Evolutionary conservation across 2,888 invertebrate species (phyloP).

Genomic region (Heteropelma amictum): DNA sequence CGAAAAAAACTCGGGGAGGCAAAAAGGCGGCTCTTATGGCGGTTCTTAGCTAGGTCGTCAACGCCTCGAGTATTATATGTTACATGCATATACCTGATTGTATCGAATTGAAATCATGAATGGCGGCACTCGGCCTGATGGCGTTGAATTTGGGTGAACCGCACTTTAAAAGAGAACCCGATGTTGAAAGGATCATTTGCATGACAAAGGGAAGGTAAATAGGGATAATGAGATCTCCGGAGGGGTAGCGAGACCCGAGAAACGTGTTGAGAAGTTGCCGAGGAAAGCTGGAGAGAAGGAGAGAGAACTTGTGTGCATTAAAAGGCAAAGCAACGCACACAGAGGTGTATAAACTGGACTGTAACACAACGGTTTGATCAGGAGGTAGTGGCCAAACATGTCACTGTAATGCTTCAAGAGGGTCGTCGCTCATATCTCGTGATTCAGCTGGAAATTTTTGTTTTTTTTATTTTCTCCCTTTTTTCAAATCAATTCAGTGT

Average conservation of each 20-base stretch:
- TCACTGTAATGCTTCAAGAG: conserved; percentile 37
- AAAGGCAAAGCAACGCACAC: not conserved
- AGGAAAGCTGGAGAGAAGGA: not conserved
- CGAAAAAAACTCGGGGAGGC: conserved; percentile 32
- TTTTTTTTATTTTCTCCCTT: not conserved
- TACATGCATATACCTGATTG: not conserved
- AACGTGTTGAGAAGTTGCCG: conserved; percentile 39
- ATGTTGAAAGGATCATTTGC: conserved; percentile 71
- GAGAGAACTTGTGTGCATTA: conserved; percentile 24
- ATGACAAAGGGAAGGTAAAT: conserved; percentile 71
- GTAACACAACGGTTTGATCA: conserved; percentile 47
- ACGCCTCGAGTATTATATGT: conserved; percentile 42
- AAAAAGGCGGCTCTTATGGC: conserved; percentile 44
- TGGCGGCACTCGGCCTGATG: conserved; percentile 15
- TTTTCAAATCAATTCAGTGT: not conserved
- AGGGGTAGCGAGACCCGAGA: conserved; percentile 58
- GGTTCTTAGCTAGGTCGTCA: conserved; percentile 40
- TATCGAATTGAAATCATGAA: conserved; percentile 4
- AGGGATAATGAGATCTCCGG: conserved; percentile 69
- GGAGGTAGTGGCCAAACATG: conserved; percentile 48
- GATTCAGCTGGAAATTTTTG: not conserved
- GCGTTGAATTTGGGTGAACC: conserved; percentile 44
- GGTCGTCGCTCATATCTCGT: not conserved
- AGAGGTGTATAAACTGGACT: conserved; percentile 23
- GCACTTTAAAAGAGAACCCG: conserved; percentile 54